phyloP scores from a whole-genome alignment of 2,888 invertebrate species.

The Myathropa florea region DNA sequence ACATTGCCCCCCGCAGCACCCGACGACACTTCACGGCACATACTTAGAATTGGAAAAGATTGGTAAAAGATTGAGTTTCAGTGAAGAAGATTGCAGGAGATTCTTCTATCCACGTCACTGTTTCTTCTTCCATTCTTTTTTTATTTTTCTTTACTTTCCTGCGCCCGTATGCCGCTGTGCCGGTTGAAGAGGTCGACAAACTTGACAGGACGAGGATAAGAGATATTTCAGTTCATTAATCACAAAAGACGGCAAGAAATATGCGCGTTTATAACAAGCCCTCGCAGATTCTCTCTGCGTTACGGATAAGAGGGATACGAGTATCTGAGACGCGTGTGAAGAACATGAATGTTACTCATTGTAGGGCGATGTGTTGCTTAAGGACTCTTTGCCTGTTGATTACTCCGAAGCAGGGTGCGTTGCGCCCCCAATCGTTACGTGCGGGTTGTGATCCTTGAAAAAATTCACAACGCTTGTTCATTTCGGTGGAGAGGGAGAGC shows the following conservation, averaged over 20 bases:
- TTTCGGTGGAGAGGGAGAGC: background rate
- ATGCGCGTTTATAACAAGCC: constrained; percentile 38
- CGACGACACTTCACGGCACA: constrained; percentile 31
- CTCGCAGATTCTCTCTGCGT: background rate
- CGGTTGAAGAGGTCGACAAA: constrained; percentile 22
- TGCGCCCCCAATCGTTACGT: background rate
- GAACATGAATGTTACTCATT: constrained; percentile 22
- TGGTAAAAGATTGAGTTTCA: constrained; percentile 63
- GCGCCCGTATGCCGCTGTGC: background rate
- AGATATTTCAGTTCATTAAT: constrained; percentile 69
- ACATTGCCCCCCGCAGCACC: constrained; percentile 9
- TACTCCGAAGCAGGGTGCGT: background rate
- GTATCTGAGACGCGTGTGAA: constrained; percentile 29
- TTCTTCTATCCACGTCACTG: constrained; percentile 25
- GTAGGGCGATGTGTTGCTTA: background rate
- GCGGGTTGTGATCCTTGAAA: constrained; percentile 34
- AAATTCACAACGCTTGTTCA: constrained; percentile 26
- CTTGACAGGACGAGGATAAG: constrained; percentile 54
- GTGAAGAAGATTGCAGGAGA: constrained; percentile 52
- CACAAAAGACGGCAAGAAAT: constrained; percentile 37
- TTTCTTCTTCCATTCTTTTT: background rate
- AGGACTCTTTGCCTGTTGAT: constrained; percentile 42
- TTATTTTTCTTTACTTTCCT: background rate
- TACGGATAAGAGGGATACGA: background rate
- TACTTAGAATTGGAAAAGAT: constrained; percentile 59